A percentile compares a stretch with the other conserved stretches of the same genome.
Evolutionary conservation across 2,888 invertebrate genomes (phyloP).

Genomic region (Ochlodes sylvanus): DNA sequence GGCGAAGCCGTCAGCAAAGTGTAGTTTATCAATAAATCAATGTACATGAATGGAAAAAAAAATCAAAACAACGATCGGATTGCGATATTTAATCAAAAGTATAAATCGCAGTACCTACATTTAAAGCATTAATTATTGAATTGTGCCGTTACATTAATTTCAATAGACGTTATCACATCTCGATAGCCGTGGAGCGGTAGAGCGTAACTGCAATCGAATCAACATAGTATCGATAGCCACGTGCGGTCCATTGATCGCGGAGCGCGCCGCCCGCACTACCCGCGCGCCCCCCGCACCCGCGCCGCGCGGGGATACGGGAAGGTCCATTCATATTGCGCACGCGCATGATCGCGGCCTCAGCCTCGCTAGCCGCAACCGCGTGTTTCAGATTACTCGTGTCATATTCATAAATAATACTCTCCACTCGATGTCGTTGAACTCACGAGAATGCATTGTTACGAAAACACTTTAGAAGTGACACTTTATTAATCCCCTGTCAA

Average conservation of each 20-base stretch:
- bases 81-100: background rate
- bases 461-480: slow-evolving; percentile 34
- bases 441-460: slow-evolving; percentile 51
- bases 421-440: slow-evolving; percentile 62
- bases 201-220: slow-evolving; percentile 47
- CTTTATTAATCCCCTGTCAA: slow-evolving; percentile 36
- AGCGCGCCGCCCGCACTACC: slow-evolving; percentile 42
- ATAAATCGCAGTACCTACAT: background rate
- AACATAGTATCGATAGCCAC: slow-evolving; percentile 68
- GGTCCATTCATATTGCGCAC: slow-evolving; percentile 74
- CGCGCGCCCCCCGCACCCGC: too few relatives aligned
- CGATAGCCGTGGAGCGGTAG: slow-evolving; percentile 20
- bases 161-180: background rate
- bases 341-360: slow-evolving; percentile 63
- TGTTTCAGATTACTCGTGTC: slow-evolving; percentile 52
- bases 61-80: too few relatives aligned
- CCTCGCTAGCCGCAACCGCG: slow-evolving; percentile 52
- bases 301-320: slow-evolving; percentile 56
- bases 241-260: slow-evolving; percentile 74
- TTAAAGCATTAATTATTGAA: background rate
- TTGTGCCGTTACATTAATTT: background rate
- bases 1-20: too few relatives aligned
- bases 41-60: too few relatives aligned
- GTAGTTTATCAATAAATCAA: too few relatives aligned
- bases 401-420: slow-evolving; percentile 65